These are phyloP conservation scores for Castor canadensis DNA, from an alignment of 2,113 vertebrate species.

Conservation along the genomic window DNA sequence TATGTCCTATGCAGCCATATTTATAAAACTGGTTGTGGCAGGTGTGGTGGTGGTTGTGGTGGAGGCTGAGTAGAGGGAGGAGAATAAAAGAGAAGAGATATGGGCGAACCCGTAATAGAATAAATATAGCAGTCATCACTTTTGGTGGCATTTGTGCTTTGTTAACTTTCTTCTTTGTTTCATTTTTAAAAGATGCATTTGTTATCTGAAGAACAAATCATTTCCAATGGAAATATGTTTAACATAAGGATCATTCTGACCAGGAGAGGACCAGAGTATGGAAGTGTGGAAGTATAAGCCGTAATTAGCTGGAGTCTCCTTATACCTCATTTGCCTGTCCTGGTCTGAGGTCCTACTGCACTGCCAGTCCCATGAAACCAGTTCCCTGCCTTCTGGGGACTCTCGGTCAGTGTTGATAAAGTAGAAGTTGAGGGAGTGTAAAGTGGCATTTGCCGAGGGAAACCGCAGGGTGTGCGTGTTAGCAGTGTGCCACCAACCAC, in stretches of 20 bases:
- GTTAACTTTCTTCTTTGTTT: neutral
- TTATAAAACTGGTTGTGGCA: neutral
- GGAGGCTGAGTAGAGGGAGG: neutral
- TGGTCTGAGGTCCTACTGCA: neutral
- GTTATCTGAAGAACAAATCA: neutral
- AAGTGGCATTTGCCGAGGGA: neutral
- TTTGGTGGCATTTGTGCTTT: neutral
- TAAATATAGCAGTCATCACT: neutral
- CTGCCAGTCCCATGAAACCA: neutral
- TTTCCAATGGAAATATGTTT: neutral
- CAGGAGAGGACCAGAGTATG: neutral
- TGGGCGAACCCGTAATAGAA: neutral
- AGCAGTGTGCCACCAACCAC: neutral
- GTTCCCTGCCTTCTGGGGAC: neutral
- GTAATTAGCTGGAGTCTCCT: neutral
- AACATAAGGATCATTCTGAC: neutral
- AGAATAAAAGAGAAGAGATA: neutral
- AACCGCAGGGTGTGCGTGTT: neutral
- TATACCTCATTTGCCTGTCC: neutral
- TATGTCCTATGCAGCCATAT: neutral
- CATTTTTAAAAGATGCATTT: neutral
- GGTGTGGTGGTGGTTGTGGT: neutral
- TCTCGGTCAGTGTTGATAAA: neutral
- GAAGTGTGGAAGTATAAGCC: neutral
- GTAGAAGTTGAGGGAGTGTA: neutral